A percentile compares a stretch with the other conserved stretches of the same genome.
Conservation (phyloP, 37 sponge, comb jelly and placozoan genomes). For the Chondrilla cf. caribensis region DNA sequence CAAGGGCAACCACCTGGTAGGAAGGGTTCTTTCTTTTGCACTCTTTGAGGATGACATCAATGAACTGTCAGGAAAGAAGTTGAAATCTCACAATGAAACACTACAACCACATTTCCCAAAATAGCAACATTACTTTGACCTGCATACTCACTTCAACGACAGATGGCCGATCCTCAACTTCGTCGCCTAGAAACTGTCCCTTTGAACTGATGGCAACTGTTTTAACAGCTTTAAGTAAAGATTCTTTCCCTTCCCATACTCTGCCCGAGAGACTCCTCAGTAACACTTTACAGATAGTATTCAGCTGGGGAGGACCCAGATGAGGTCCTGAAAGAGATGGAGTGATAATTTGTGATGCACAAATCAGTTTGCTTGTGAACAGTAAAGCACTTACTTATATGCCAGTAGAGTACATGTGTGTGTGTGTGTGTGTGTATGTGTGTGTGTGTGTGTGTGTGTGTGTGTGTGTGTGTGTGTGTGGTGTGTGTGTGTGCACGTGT, state of each 20-base stretch:
- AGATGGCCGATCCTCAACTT: slow-evolving; percentile 22
- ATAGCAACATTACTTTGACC: too few species aligned
- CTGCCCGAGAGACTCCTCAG: slow-evolving; percentile 53
- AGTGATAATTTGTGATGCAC: neutral
- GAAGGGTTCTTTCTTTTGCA: slow-evolving; percentile 39
- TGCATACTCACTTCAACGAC: too few species aligned
- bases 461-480: too few species aligned
- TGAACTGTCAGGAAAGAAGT: slow-evolving; percentile 44
- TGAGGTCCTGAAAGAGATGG: slow-evolving; percentile 37
- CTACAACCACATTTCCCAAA: too few species aligned
- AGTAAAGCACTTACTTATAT: too few species aligned
- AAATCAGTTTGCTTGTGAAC: too few species aligned
- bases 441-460: too few species aligned
- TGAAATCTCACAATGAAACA: neutral
- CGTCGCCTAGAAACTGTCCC: neutral
- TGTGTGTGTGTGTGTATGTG: too few species aligned
- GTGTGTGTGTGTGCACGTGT: too few species aligned
- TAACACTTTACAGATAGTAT: slow-evolving; percentile 27
- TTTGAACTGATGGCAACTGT: slow-evolving; percentile 39
- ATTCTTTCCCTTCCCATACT: slow-evolving; percentile 68
- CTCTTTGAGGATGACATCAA: slow-evolving; percentile 28
- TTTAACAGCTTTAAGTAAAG: slow-evolving; percentile 31
- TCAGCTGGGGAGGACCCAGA: slow-evolving; percentile 43
- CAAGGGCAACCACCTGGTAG: slow-evolving; percentile 43
- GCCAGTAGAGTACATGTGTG: too few species aligned